These are phyloP conservation scores for Lepidocyrtinus sp. DNA, from an alignment of 2,888 invertebrate genomes.

Conservation along the genomic window DNA sequence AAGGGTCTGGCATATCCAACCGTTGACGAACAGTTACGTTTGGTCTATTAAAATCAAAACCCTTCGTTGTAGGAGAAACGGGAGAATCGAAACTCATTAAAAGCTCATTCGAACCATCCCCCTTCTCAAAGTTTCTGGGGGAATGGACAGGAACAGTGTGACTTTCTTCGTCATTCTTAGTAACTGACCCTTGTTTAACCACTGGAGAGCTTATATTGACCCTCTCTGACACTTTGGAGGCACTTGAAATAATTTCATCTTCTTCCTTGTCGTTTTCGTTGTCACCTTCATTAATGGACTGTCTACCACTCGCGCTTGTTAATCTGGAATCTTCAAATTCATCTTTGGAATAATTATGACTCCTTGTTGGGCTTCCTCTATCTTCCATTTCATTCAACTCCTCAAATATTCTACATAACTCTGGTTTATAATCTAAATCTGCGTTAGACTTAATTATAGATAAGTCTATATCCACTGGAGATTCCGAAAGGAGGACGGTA, in stretches of 20 bases:
- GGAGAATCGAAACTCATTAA: conserved; percentile 41
- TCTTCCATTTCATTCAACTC: conserved; percentile 34
- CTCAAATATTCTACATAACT: conserved; percentile 35
- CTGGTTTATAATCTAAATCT: conserved; percentile 39
- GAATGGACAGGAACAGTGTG: too few relatives aligned
- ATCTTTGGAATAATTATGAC: conserved; percentile 49
- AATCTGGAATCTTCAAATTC: conserved; percentile 52
- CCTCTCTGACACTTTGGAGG: background rate
- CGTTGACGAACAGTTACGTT: conserved; percentile 37
- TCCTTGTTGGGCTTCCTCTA: conserved; percentile 23
- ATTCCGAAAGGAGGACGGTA: conserved; percentile 61
- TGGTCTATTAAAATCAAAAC: conserved; percentile 16
- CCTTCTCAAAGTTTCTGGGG: background rate
- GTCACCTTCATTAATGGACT: background rate
- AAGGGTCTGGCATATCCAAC: conserved; percentile 32
- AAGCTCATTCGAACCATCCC: conserved; percentile 8
- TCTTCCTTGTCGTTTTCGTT: background rate
- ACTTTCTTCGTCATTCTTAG: too few relatives aligned
- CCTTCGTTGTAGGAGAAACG: background rate
- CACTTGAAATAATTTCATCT: too few relatives aligned
- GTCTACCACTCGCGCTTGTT: conserved; percentile 46
- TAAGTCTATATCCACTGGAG: conserved; percentile 60
- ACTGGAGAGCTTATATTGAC: background rate
- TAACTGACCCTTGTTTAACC: too few relatives aligned
- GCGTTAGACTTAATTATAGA: conserved; percentile 26